A percentile compares a stretch with the other conserved stretches of the same genome.
Evolutionary conservation across 2,888 invertebrate genomes (phyloP).

Genomic region (Drosophila percnosoma): DNA sequence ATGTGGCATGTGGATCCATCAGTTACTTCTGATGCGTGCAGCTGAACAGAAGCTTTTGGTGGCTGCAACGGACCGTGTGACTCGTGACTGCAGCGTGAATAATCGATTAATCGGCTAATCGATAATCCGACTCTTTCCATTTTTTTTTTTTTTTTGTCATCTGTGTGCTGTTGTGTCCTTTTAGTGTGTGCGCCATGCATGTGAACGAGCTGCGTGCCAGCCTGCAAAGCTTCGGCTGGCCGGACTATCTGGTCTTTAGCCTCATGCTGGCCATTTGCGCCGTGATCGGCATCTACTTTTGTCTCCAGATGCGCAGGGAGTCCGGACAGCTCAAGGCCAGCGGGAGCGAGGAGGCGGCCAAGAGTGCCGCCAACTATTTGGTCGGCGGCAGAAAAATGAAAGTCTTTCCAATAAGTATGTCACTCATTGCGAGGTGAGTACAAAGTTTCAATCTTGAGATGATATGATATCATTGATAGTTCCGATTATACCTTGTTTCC

Average conservation of each 20-base stretch:
- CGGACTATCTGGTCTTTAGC: slow-evolving; percentile 92
- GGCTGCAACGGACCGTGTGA: slow-evolving; percentile 5
- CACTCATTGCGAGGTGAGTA: slow-evolving; percentile 89
- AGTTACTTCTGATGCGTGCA: slow-evolving; percentile 70
- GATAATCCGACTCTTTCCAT: neutral
- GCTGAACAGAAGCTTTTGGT: slow-evolving; percentile 48
- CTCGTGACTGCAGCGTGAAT: slow-evolving; percentile 2
- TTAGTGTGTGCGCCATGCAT: slow-evolving; percentile 63
- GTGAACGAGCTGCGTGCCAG: slow-evolving; percentile 84
- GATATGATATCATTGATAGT: neutral
- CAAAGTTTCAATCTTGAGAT: neutral
- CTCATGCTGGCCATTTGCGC: slow-evolving; percentile 91
- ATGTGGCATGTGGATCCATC: slow-evolving; percentile 36
- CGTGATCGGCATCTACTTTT: slow-evolving; percentile 93
- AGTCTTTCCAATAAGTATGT: slow-evolving; percentile 89
- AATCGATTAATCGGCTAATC: slow-evolving; percentile 2
- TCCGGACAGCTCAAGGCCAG: slow-evolving; percentile 82
- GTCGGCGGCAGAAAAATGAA: slow-evolving; percentile 89
- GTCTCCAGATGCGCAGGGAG: slow-evolving; percentile 87
- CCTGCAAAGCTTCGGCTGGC: slow-evolving; percentile 89
- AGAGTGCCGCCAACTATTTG: slow-evolving; percentile 85
- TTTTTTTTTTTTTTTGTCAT: slow-evolving; percentile 4
- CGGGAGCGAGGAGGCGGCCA: slow-evolving; percentile 85
- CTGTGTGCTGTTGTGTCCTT: slow-evolving; percentile 12
- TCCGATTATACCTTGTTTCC: neutral